phyloP scores from a whole-genome alignment of 2,113 vertebrate species.

The Shinisaurus crocodilurus region DNA sequence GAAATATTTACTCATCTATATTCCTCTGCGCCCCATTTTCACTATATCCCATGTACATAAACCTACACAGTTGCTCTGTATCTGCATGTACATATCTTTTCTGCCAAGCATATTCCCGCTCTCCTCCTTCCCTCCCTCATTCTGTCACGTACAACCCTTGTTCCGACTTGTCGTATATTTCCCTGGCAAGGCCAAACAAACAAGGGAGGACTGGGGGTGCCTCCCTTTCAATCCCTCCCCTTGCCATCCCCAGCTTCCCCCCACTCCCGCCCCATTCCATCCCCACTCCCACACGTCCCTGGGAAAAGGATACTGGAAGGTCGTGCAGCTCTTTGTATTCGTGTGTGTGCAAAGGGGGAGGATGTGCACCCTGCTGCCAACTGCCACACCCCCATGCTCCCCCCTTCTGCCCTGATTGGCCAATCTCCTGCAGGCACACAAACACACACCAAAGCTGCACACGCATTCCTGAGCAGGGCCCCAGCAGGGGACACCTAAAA shows the following conservation, averaged over 20 bases:
- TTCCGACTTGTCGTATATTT: background rate
- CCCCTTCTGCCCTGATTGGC: slow-evolving; percentile 56
- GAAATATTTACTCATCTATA: background rate
- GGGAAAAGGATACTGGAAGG: slow-evolving; percentile 74
- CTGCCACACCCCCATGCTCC: slow-evolving; percentile 27
- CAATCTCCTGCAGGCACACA: slow-evolving; percentile 55
- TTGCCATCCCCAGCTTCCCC: background rate
- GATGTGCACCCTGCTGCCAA: slow-evolving; percentile 23
- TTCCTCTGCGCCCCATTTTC: no score
- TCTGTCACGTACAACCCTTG: background rate
- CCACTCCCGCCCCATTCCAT: background rate
- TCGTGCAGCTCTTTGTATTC: slow-evolving; percentile 71
- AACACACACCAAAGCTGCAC: slow-evolving; percentile 48
- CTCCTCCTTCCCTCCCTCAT: background rate
- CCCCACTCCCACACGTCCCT: background rate
- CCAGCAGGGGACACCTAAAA: slow-evolving; percentile 15
- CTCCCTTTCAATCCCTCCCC: background rate
- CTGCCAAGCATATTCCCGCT: background rate
- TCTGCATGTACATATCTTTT: background rate
- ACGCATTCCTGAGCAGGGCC: slow-evolving; percentile 43
- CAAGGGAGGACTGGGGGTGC: background rate
- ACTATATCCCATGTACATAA: no score
- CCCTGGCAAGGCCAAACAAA: slow-evolving; percentile 3
- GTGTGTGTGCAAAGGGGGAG: slow-evolving; percentile 67
- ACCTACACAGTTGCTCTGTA: background rate